These are phyloP conservation scores for Melolontha melolontha DNA, from an alignment of 2,888 invertebrate genomes.

Conservation along the genomic window DNA sequence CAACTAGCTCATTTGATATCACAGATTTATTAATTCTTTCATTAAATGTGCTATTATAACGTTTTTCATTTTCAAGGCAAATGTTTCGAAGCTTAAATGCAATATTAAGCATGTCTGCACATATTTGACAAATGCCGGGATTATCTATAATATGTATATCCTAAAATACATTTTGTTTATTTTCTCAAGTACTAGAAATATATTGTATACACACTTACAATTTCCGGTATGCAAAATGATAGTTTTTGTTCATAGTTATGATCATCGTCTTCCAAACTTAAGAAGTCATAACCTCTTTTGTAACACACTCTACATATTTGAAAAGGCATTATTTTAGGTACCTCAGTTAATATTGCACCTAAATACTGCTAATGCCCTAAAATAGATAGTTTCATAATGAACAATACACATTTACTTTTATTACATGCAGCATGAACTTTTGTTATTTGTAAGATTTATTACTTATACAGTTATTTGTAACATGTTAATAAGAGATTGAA, in stretches of 20 bases:
- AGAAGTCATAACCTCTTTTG: conserved; percentile 2
- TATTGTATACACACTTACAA: conserved; percentile 11
- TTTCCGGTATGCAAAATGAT: conserved; percentile 15
- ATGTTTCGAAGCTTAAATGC: conserved; percentile 12
- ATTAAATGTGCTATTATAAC: neutral
- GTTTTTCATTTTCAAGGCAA: conserved; percentile 17
- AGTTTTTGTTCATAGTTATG: conserved; percentile 5
- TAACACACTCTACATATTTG: conserved; percentile 17
- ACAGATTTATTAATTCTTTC: no score
- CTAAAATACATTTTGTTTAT: neutral
- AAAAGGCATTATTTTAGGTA: neutral
- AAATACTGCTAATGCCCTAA: no score
- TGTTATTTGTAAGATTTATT: no score
- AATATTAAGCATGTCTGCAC: conserved; percentile 10
- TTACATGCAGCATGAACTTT: no score
- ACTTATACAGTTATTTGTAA: no score
- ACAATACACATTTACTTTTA: no score
- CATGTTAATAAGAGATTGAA: no score
- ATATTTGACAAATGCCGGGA: conserved; percentile 4
- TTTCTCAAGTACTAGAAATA: neutral
- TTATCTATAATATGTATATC: conserved; percentile 9
- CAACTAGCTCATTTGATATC: no score
- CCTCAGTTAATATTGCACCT: no score
- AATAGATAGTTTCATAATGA: no score
- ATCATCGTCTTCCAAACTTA: neutral